These are phyloP conservation scores for Festucalex cinctus DNA, from an alignment of 2,113 vertebrate genomes.

Conservation along the genomic window DNA sequence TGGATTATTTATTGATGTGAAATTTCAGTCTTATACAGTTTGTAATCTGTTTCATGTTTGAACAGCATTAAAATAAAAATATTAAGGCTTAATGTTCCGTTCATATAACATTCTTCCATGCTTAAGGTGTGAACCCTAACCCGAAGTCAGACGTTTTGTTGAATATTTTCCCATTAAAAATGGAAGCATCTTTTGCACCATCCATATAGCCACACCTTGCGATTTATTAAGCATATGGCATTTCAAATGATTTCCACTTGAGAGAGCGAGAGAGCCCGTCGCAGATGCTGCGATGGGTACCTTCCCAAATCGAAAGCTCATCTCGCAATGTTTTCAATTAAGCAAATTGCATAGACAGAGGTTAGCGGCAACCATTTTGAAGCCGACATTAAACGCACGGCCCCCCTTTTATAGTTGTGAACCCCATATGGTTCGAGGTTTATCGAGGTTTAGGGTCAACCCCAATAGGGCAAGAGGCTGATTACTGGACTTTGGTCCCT, in stretches of 20 bases:
- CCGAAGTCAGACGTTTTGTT: too few relatives aligned
- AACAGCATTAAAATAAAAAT: too few relatives aligned
- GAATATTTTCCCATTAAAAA: too few relatives aligned
- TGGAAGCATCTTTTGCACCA: too few relatives aligned
- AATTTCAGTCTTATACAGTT: too few relatives aligned
- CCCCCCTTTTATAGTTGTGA: slow-evolving; percentile 1
- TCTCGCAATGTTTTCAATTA: slow-evolving; percentile 16
- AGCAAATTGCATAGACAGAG: slow-evolving; percentile 5
- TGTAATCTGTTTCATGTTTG: too few relatives aligned
- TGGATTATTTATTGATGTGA: too few relatives aligned
- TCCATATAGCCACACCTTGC: slow-evolving; percentile 13
- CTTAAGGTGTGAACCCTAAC: too few relatives aligned
- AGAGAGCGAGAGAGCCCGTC: slow-evolving; percentile 4
- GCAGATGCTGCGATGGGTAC: slow-evolving; percentile 3
- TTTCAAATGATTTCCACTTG: slow-evolving; percentile 13
- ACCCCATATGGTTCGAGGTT: slow-evolving; percentile 17
- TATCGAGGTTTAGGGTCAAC: slow-evolving; percentile 13
- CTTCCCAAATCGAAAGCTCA: not conserved
- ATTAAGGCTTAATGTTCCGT: too few relatives aligned
- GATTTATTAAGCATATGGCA: slow-evolving; percentile 28
- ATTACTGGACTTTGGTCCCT: slow-evolving; percentile 19
- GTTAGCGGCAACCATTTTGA: slow-evolving; percentile 20
- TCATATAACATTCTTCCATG: too few relatives aligned
- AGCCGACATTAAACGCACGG: slow-evolving; percentile 19
- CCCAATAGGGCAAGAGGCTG: slow-evolving; percentile 13